Base-by-base conservation (phyloP, 1,140 invertebrate genomes). In the Penaeus indicus region DNA sequence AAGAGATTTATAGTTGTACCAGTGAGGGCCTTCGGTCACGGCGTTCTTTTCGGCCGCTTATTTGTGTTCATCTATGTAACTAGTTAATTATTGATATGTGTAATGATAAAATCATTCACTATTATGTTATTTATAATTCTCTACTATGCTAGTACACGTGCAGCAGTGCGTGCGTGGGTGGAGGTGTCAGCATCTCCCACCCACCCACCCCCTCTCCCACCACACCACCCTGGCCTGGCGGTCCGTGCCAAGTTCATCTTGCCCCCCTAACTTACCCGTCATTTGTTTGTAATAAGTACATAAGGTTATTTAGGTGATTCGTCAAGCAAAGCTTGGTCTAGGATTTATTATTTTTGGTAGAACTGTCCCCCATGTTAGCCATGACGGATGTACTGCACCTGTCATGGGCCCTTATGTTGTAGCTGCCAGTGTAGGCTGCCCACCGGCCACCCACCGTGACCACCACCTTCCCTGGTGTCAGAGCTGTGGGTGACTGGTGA, bases 11-110 rank as follows among this genome's bases (percentile, higher is more conserved):
- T 88, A 88, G 81, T 88, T 88, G 82, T 88, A 88, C 63, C 75
- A 88, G 25, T 83, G 81, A 84, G 87, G 87, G 87, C 32, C 81
- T 77, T 72, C 38, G 81, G 87, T 88, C 87, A 64, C 75, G 87
- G 87, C 87, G 75, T 75, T 64, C 69, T 64, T 62, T 64, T 75
- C 27, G 87, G 87, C 80, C 64, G 87, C 87, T 88, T 88, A 84
- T 88, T 88, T 88, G 81, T 88, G 87, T 88, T 88, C 87, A 88
- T 88, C 87, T 88, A 88, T 88, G 87, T 88, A 88, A 88, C 87
- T 88, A 88, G 87, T 88, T 88, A 83, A 88, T 88, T 88, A 67
- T 88, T 88, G 85, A 80, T 78, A 86, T 72, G 87, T 88, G 87
- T 88, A 84, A 88, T 67, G 87, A 88, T 88, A 61, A 84, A 88